Evolutionary conservation across 2,797 vertebrate genomes (phyloP), one percentile per base, ranked within the genome.

Genomic region (Megaceryle alcyon): DNA sequence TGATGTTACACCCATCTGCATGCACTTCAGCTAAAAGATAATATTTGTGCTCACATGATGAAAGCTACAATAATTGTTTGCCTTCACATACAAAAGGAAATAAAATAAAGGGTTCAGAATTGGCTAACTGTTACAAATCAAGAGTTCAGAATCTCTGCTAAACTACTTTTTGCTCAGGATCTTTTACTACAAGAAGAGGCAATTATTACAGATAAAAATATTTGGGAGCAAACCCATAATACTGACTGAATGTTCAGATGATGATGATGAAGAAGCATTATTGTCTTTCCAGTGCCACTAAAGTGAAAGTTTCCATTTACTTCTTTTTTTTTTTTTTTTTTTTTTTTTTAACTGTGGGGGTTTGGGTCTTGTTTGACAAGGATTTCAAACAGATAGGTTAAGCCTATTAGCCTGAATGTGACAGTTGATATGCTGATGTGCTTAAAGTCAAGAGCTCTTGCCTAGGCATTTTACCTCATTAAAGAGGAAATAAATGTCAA

Each of bases 401-500:
- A 86, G n/a, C 83, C 61, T 84, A 43, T 88, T 93, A 92, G 69
- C 61, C 49, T 51, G 68, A 94, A 88, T 88, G 86, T 95, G 81
- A 91, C 86, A 75, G 61, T 80, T 95, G 85, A 95, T 85, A 95
- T 75, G 81, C 78, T 92, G 87, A 76, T 78, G 54, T 69, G 66
- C 69, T 72, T 95, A 77, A 91, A 94, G 68, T 85, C 86, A 92
- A 94, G 92, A 88, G 91, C 86, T 92, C 81, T 84, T 87, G 49
- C 71, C 49, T 57, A 60, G 64, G 46, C 83, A 20, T 87, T 93
- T 93, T 93, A 51, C 90, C 71, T 91, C 86, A 79, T 88, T 92
- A 95, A 94, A 84, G 37, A 33, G 35, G 88, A 92, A 94, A 96
- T 92, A 92, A 88, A 95, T 85, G 88, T 93, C 94, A 86, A 79